phyloP scores from a whole-genome alignment of 2,797 vertebrate species.

The Hypotaenidia philippensis region DNA sequence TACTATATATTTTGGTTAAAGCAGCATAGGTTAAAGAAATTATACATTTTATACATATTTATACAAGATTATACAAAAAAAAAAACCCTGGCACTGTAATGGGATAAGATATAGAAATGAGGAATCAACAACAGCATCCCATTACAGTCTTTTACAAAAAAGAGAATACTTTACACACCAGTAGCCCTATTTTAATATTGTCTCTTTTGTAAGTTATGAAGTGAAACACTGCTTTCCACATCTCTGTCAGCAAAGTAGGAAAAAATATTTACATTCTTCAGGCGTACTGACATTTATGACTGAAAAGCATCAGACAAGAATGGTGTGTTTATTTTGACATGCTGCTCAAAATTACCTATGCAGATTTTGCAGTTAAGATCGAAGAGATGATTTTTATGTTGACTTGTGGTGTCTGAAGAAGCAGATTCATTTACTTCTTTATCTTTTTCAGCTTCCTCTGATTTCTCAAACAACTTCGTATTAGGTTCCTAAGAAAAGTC shows the following conservation, averaged over 20 bases:
- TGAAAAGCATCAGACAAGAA: not conserved
- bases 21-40: not conserved
- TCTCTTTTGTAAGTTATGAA: not conserved
- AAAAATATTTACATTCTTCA: not conserved
- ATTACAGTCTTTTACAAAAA: not conserved
- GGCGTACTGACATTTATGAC: not conserved
- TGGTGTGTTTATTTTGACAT: not conserved
- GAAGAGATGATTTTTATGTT: conserved; percentile 97
- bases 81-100: not conserved
- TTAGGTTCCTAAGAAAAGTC: conserved; percentile 78
- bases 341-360: conserved; percentile 86
- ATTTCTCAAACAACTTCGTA: conserved; percentile 83
- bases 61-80: not conserved
- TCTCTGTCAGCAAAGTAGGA: not conserved
- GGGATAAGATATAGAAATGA: not conserved
- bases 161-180: not conserved
- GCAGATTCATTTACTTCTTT: conserved; percentile 80
- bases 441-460: conserved; percentile 84
- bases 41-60: not conserved
- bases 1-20: not conserved
- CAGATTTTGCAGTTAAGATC: conserved; percentile 99
- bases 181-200: not conserved
- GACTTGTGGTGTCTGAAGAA: conserved; percentile 90
- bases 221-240: not conserved
- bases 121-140: not conserved